phyloP scores from a whole-genome alignment of 1,140 invertebrate species.

The Alviniconcha marisindica region DNA sequence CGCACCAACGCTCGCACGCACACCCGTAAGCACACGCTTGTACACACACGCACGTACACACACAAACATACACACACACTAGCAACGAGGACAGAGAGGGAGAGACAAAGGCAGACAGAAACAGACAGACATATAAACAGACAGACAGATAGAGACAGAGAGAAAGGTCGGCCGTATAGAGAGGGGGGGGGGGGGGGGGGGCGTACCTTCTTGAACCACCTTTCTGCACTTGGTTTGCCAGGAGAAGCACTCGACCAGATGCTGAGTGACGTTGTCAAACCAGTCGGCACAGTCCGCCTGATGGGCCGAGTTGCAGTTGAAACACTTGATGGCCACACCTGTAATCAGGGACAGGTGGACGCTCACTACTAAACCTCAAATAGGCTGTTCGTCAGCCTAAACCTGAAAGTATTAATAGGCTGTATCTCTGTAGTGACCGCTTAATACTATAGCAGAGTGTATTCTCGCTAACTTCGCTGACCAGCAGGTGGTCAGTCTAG shows the following conservation, averaged over 20 bases:
- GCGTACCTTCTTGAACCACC: slow-evolving; percentile 74
- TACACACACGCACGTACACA: too few species aligned
- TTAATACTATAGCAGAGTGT: too few species aligned
- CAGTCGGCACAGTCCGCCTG: slow-evolving; percentile 74
- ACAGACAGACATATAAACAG: not conserved
- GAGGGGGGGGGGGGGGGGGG: not conserved
- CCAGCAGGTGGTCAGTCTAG: too few species aligned
- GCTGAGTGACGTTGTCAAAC: slow-evolving; percentile 74
- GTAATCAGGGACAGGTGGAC: too few species aligned
- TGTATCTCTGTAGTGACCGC: too few species aligned
- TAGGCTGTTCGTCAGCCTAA: too few species aligned
- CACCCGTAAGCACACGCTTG: too few species aligned
- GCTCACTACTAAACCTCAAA: too few species aligned
- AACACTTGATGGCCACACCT: slow-evolving; percentile 71
- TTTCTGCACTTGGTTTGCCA: slow-evolving; percentile 72
- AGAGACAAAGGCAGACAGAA: not conserved
- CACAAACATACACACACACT: too few species aligned
- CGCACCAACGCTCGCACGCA: too few species aligned
- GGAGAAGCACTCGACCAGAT: slow-evolving; percentile 63
- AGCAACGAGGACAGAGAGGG: not conserved
- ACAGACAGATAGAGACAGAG: not conserved
- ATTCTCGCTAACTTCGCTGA: too few species aligned
- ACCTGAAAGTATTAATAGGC: too few species aligned
- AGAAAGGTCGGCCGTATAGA: not conserved
- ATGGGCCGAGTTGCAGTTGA: slow-evolving; percentile 74